Conservation (phyloP, 2,113 vertebrate species). For the Ariopsis seemanni region DNA sequence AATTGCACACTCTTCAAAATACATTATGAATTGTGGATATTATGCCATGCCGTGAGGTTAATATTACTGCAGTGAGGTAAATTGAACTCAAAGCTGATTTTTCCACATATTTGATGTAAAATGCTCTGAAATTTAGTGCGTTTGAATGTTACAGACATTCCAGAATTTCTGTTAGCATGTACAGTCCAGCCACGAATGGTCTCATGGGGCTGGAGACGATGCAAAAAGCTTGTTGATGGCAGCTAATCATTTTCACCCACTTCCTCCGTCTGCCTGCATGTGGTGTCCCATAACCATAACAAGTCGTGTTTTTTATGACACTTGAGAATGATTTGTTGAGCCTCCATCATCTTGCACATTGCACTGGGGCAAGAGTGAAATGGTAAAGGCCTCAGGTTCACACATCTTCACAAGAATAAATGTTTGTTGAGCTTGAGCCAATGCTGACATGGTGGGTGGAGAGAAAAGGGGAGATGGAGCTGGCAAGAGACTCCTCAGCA, state of each 20-base stretch:
- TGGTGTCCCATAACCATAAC: constrained; percentile 19
- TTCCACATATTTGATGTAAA: neutral
- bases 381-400: constrained; percentile 16
- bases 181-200: neutral
- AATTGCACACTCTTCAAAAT: neutral
- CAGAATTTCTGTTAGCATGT: constrained; percentile 6
- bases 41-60: neutral
- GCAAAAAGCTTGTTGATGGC: constrained; percentile 3
- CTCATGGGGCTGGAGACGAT: constrained; percentile 1
- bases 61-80: neutral
- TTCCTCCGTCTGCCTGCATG: neutral
- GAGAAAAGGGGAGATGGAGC: neutral
- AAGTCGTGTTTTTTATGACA: neutral
- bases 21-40: neutral
- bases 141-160: neutral
- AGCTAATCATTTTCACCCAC: constrained; percentile 39
- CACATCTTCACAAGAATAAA: constrained; percentile 24
- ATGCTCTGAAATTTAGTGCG: neutral
- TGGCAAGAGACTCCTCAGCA: constrained; percentile 15
- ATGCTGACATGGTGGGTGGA: constrained; percentile 29
- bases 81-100: neutral
- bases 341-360: constrained; percentile 23
- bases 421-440: constrained; percentile 32
- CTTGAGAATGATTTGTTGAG: constrained; percentile 26
- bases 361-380: constrained; percentile 26